phyloP scores from a whole-genome alignment of 2,797 vertebrate species.

The Sebastes cheni region DNA sequence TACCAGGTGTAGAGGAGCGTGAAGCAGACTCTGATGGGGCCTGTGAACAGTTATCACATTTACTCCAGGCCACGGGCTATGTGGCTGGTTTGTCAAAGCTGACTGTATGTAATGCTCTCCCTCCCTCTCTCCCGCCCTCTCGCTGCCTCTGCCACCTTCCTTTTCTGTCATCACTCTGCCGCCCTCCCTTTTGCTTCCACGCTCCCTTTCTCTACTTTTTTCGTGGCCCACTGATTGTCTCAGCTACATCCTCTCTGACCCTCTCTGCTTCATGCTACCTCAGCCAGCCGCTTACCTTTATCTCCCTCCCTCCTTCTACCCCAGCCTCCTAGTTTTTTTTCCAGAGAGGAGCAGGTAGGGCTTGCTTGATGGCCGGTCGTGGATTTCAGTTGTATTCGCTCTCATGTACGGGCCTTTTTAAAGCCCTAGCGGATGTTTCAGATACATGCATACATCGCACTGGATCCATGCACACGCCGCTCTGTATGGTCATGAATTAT shows the following conservation, averaged over 20 bases:
- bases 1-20: constrained; percentile 70
- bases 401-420: constrained; percentile 28
- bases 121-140: constrained; percentile 39
- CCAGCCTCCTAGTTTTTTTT: constrained; percentile 9
- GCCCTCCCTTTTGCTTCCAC: constrained; percentile 25
- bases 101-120: constrained; percentile 48
- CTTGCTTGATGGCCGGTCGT: neutral
- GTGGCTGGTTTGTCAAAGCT: constrained; percentile 55
- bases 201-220: constrained; percentile 31
- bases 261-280: constrained; percentile 56
- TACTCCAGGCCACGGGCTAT: constrained; percentile 62
- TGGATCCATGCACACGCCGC: constrained; percentile 57
- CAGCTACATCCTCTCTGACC: constrained; percentile 40
- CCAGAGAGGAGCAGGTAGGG: neutral
- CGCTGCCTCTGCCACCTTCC: constrained; percentile 18
- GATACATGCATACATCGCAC: constrained; percentile 57
- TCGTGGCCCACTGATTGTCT: constrained; percentile 48
- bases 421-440: constrained; percentile 45
- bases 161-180: constrained; percentile 24
- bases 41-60: constrained; percentile 76
- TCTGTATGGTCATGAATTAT: constrained; percentile 77
- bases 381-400: constrained; percentile 13
- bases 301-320: constrained; percentile 33
- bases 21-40: constrained; percentile 69
- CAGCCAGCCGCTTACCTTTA: constrained; percentile 46